phyloP scores from a whole-genome alignment of 2,797 vertebrate genomes.

The Catharus ustulatus region DNA sequence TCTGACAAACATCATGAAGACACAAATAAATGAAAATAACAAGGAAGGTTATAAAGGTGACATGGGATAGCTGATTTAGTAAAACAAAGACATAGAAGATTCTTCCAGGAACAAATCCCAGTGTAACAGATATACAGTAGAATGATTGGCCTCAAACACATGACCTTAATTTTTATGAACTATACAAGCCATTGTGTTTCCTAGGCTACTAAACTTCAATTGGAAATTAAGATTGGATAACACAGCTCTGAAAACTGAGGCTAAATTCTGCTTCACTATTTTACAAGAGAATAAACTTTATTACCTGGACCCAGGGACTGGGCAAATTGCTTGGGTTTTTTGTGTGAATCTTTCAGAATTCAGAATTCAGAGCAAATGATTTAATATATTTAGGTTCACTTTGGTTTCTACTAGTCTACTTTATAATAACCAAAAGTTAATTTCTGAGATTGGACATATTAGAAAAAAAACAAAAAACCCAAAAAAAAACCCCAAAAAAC shows the following conservation, averaged over 20 bases:
- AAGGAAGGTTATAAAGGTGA: slow-evolving; percentile 30
- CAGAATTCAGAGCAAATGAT: not conserved
- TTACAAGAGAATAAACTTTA: not conserved
- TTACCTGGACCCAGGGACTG: not conserved
- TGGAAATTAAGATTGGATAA: slow-evolving; percentile 48
- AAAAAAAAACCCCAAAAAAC: not conserved
- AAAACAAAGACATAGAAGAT: slow-evolving; percentile 34
- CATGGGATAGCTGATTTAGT: slow-evolving; percentile 26
- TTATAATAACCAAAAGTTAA: not conserved
- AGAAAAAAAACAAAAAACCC: not conserved
- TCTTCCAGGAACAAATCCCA: slow-evolving; percentile 3
- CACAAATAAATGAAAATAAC: slow-evolving; percentile 41
- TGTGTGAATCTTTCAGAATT: not conserved
- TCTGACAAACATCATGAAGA: slow-evolving; percentile 3
- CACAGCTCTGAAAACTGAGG: slow-evolving; percentile 5
- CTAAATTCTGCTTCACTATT: not conserved
- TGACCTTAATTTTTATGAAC: slow-evolving; percentile 54
- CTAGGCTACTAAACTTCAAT: slow-evolving; percentile 36
- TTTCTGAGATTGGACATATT: not conserved
- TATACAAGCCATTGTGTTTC: slow-evolving; percentile 35
- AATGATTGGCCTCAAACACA: slow-evolving; percentile 25
- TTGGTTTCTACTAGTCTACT: not conserved
- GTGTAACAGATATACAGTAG: not conserved
- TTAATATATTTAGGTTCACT: not conserved
- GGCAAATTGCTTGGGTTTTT: not conserved